A percentile compares a stretch with the other conserved stretches of the same genome.
These are phyloP conservation scores for Chlamydotis undulata DNA, from an alignment of 2,113 vertebrate genomes.

Conservation along the genomic window DNA sequence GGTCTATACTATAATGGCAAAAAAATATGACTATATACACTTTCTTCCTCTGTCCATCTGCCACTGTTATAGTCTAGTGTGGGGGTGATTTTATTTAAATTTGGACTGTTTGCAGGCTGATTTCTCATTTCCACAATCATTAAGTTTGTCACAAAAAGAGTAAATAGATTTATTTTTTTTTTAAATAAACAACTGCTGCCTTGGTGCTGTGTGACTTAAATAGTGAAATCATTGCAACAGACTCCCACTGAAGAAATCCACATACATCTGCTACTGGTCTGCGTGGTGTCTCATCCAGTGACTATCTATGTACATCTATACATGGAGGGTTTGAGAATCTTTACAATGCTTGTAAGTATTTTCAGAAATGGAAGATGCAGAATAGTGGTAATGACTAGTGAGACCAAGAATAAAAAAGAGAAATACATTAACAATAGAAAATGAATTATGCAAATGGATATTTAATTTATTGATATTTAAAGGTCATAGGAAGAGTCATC, in stretches of 20 bases:
- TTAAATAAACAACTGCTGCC: not conserved
- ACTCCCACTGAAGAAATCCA: not conserved
- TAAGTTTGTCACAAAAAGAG: conserved; percentile 44
- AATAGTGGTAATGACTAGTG: not conserved
- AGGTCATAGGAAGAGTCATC: conserved; percentile 27
- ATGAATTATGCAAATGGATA: conserved; percentile 23
- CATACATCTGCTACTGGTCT: not conserved
- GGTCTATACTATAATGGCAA: conserved; percentile 58
- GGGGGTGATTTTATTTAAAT: conserved; percentile 62
- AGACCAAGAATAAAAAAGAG: not conserved
- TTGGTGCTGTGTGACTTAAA: conserved; percentile 8
- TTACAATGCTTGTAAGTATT: not conserved
- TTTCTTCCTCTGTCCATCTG: conserved; percentile 76
- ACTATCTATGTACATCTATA: not conserved
- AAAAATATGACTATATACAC: conserved; percentile 70
- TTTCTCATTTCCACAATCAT: conserved; percentile 54
- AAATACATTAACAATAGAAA: conserved; percentile 31
- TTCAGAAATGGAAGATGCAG: not conserved
- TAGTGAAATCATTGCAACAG: conserved; percentile 6
- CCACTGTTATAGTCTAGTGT: conserved; percentile 60
- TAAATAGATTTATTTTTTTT: conserved; percentile 4
- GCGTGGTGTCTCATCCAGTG: not conserved
- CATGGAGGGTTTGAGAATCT: not conserved
- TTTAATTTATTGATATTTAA: conserved; percentile 50
- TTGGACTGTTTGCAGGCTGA: conserved; percentile 62